Evolutionary conservation across 1,140 invertebrate genomes (phyloP), one percentile per base, ranked within the genome.

Genomic region (Trichonephila clavipes): DNA sequence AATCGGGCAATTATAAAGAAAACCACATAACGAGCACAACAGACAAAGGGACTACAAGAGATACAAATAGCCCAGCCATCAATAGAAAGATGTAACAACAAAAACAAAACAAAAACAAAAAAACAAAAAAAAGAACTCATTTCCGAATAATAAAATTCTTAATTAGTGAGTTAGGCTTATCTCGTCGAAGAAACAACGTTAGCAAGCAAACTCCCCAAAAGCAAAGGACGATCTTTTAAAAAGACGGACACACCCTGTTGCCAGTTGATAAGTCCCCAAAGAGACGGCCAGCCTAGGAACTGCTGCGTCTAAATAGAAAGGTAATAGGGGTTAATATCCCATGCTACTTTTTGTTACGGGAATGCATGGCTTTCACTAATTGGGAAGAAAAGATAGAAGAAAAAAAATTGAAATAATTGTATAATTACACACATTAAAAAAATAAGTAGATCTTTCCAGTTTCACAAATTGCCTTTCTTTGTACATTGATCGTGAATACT

Each of bases 241-340:
- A 77, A 77, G 28, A 34, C 34, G 72, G 72, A 77, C 72, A 77
- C 72, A 77, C 72, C 72, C 72, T 77, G 72, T 77, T 77, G 72
- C 72, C 24, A 34, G 72, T 77, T 77, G 34, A 77, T 40, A 34
- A 77, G 72, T 77, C 72, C 72, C 72, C 18, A 40, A 77, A 77
- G 72, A 77, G 72, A 28, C 66, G n/a, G 24, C 10, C n/a, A 69
- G 24, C 66, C 7, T 66, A 18, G 64, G 64, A 72, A 40, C 34
- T 34, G 28, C 28, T 28, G 24, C 28, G 4, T 18, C 6, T 16
- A 34, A 77, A 28, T 34, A 77, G 72, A 77, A 40, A 77, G 72
- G 72, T 77, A 77, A 77, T 77, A 77, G 10, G 72, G 34, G 72
- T 77, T 77, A 77, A 77, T 77, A 77, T 77, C 18, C 34, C 28